phyloP scores from a whole-genome alignment of 2,888 invertebrate species.

The Dryobotodes eremita region DNA sequence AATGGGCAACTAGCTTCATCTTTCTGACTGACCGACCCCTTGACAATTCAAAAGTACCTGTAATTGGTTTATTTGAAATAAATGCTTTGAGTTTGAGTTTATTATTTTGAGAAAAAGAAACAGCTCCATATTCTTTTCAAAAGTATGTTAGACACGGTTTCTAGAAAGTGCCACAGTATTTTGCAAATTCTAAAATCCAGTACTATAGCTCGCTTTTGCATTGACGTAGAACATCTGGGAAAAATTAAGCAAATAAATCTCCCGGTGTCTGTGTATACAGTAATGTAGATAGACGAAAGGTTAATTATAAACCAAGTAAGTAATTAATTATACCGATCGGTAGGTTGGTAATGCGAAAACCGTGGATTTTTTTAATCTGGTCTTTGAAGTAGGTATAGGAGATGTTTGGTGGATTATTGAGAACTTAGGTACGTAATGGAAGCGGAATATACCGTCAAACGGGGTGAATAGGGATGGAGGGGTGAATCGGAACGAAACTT shows the following conservation, averaged over 20 bases:
- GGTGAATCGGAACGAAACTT: too few relatives aligned
- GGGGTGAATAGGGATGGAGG: too few relatives aligned
- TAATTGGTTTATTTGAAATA: too few relatives aligned
- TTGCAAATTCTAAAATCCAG: slow-evolving; percentile 7
- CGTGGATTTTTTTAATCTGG: neutral
- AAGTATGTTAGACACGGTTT: neutral
- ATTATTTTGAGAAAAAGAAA: neutral
- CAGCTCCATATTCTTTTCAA: neutral
- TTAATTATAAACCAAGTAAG: slow-evolving; percentile 24
- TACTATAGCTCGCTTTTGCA: neutral
- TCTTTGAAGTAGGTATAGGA: too few relatives aligned
- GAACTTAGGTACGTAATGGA: too few relatives aligned
- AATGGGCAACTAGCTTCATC: too few relatives aligned
- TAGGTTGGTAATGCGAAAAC: neutral
- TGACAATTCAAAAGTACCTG: too few relatives aligned
- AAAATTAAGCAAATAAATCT: slow-evolving; percentile 17
- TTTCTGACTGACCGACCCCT: too few relatives aligned
- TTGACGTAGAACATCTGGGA: slow-evolving; percentile 19
- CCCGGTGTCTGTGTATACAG: neutral
- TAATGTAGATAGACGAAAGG: neutral
- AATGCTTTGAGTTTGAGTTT: too few relatives aligned
- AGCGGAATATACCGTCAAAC: too few relatives aligned
- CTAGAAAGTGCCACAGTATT: neutral
- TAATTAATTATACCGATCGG: slow-evolving; percentile 14
- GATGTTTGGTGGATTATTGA: neutral